phyloP scores from a whole-genome alignment of 2,113 vertebrate genomes.

The Percina caprodes region DNA sequence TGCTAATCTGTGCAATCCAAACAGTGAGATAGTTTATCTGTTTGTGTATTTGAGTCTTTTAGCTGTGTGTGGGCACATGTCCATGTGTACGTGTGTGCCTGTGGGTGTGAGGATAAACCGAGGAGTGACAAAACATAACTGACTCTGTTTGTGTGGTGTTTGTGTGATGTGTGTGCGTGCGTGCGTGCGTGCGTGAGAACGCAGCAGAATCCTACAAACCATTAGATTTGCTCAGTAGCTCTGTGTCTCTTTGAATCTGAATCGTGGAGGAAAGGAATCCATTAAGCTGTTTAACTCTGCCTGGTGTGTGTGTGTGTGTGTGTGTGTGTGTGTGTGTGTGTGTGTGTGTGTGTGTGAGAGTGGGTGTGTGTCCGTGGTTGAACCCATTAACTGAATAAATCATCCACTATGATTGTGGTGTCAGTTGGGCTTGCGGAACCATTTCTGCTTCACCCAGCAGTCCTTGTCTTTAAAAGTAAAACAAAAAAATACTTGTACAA shows the following conservation, averaged over 20 bases:
- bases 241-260: conserved; percentile 28
- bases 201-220: conserved; percentile 24
- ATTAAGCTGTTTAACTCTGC: conserved; percentile 53
- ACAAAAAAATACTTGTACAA: conserved; percentile 3
- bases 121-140: conserved; percentile 45
- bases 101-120: conserved; percentile 51
- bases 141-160: conserved; percentile 24
- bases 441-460: conserved; percentile 53
- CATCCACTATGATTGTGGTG: conserved; percentile 56
- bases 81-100: conserved; percentile 3
- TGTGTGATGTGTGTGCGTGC: conserved; percentile 16
- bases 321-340: conserved; percentile 2
- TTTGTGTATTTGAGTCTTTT: conserved; percentile 37
- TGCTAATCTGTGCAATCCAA: conserved; percentile 48
- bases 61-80: conserved; percentile 23
- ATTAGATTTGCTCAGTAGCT: conserved; percentile 29
- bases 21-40: conserved; percentile 24
- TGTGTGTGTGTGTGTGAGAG: neutral
- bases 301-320: neutral
- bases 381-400: conserved; percentile 69
- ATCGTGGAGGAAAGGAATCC: conserved; percentile 34
- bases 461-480: neutral
- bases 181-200: neutral
- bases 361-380: conserved; percentile 17
- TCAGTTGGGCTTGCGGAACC: conserved; percentile 53